Conservation (phyloP, 2,797 vertebrate genomes). For the Clarias platycephalus region DNA sequence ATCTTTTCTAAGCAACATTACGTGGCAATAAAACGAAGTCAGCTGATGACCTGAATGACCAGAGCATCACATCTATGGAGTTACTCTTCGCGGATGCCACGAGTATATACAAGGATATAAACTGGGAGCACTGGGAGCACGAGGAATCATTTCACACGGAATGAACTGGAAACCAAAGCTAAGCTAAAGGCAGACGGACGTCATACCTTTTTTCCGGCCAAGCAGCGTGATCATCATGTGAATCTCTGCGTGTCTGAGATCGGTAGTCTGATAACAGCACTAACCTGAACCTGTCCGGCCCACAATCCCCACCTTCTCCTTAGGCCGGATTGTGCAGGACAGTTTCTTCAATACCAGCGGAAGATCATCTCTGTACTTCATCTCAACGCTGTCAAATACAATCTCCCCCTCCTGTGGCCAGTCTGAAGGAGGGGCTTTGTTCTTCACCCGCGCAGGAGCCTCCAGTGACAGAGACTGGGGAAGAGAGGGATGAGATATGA, state of each 20-base stretch:
- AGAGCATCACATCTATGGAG: too few species aligned
- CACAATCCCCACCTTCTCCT: conserved; percentile 91
- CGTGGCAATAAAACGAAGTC: too few species aligned
- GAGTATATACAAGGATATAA: too few species aligned
- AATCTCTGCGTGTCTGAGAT: neutral
- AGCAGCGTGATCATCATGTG: neutral
- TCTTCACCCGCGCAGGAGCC: conserved; percentile 87
- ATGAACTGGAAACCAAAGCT: too few species aligned
- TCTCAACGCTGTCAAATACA: conserved; percentile 83
- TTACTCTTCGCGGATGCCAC: too few species aligned
- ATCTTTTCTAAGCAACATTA: too few species aligned
- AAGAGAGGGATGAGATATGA: neutral
- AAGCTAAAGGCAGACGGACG: too few species aligned
- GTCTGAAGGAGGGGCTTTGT: conserved; percentile 77
- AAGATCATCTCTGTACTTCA: conserved; percentile 88
- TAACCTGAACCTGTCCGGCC: conserved; percentile 89
- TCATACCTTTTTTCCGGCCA: too few species aligned
- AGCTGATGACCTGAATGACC: too few species aligned
- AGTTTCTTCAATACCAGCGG: conserved; percentile 89
- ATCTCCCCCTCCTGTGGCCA: conserved; percentile 88
- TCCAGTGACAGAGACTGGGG: conserved; percentile 81
- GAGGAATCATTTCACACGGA: too few species aligned
- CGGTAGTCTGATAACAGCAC: neutral
- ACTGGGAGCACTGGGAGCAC: too few species aligned
- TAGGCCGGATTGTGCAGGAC: conserved; percentile 86